Percentiles rank a stretch among this genome's conserved stretches.
Evolutionary conservation across 2,797 vertebrate genomes (phyloP).

Genomic region (Salarias fasciatus): DNA sequence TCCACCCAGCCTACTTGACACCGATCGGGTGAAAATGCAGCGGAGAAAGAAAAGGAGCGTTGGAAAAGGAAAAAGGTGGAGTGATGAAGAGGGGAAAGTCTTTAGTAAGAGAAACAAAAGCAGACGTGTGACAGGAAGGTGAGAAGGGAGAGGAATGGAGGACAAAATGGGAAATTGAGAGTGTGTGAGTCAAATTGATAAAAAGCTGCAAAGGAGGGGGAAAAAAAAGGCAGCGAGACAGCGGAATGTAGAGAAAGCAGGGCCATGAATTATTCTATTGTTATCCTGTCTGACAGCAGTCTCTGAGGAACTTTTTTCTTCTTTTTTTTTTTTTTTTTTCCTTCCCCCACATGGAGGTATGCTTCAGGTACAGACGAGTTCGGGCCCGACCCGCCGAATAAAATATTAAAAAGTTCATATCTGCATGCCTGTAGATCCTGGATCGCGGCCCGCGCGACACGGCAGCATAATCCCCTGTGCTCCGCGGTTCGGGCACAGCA

Average conservation of each 20-base stretch:
- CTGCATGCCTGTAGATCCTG: conserved; percentile 54
- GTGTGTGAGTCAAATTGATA: conserved; percentile 32
- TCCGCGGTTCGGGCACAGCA: conserved; percentile 34
- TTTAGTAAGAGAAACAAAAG: conserved; percentile 17
- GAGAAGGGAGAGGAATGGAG: conserved; percentile 7
- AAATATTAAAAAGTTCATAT: conserved; percentile 77
- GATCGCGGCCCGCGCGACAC: conserved; percentile 48
- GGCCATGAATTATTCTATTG: conserved; percentile 73
- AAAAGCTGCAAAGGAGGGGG: background rate
- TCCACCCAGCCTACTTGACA: conserved; percentile 37
- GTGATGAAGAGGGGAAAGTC: conserved; percentile 19
- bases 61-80: conserved; percentile 4
- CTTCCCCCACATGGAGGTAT: conserved; percentile 42
- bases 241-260: conserved; percentile 42
- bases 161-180: conserved; percentile 21
- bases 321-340: conserved; percentile 26
- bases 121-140: conserved; percentile 18
- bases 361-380: conserved; percentile 48
- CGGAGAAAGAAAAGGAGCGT: background rate
- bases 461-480: conserved; percentile 56
- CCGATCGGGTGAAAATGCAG: conserved; percentile 26
- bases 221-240: conserved; percentile 20
- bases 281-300: conserved; percentile 61
- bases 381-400: conserved; percentile 57
- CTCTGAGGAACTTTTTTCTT: conserved; percentile 46